Percentiles rank a stretch among this genome's conserved stretches.
These are phyloP conservation scores for Baccha elongata DNA, from an alignment of 2,888 invertebrate genomes.

Conservation along the genomic window DNA sequence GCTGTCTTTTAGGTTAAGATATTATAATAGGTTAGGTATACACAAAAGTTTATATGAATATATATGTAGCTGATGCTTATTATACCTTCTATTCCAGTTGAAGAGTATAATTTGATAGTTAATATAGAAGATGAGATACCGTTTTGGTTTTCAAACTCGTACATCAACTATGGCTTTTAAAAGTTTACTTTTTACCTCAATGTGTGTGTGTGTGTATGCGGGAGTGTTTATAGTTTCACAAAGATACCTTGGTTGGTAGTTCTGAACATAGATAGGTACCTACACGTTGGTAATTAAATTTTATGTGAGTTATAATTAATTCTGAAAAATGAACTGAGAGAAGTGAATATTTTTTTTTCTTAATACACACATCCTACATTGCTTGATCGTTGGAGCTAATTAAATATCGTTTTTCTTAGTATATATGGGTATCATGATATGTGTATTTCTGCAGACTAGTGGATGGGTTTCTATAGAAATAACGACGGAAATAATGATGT, in stretches of 20 bases:
- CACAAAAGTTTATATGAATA: too few species aligned
- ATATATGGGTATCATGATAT: background rate
- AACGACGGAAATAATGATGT: too few species aligned
- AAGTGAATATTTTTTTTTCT: background rate
- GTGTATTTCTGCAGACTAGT: background rate
- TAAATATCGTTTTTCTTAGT: background rate
- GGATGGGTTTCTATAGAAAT: background rate
- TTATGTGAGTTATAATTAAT: constrained; percentile 27
- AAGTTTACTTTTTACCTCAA: background rate
- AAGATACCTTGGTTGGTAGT: background rate
- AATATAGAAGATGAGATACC: constrained; percentile 54
- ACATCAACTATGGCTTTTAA: constrained; percentile 26
- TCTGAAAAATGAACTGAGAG: constrained; percentile 22
- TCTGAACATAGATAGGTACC: background rate
- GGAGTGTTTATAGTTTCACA: background rate
- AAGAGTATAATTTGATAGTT: constrained; percentile 59
- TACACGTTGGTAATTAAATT: constrained; percentile 23
- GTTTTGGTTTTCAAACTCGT: constrained; percentile 25
- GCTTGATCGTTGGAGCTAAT: constrained; percentile 14
- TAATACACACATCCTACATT: too few species aligned
- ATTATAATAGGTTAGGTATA: background rate
- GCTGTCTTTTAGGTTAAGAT: constrained; percentile 25
- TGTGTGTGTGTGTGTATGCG: background rate
- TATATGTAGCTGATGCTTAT: background rate
- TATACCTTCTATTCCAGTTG: constrained; percentile 16